phyloP scores from a whole-genome alignment of 2,888 invertebrate genomes.

The Timema podura region DNA sequence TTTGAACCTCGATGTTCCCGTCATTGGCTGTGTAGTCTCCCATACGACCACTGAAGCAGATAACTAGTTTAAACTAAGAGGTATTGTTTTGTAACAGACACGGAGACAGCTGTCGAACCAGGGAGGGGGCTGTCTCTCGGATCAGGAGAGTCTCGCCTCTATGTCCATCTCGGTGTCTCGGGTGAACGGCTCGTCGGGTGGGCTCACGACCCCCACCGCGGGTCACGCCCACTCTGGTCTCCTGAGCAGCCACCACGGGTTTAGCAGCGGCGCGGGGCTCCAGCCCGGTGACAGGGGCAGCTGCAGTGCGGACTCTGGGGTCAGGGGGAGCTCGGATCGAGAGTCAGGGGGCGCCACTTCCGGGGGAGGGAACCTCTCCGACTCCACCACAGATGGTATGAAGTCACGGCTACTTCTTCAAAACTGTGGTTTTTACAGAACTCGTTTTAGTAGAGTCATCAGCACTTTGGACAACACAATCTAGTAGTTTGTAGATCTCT shows the following conservation, averaged over 20 bases:
- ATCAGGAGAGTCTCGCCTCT: slow-evolving; percentile 76
- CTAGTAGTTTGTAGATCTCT: no score
- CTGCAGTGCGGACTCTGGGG: slow-evolving; percentile 83
- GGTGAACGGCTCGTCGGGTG: slow-evolving; percentile 48
- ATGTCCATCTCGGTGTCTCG: slow-evolving; percentile 56
- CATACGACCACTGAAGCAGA: no score
- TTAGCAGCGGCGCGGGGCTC: slow-evolving; percentile 44
- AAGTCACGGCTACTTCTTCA: neutral
- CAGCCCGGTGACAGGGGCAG: slow-evolving; percentile 69
- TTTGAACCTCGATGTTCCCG: no score
- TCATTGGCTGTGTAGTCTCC: no score
- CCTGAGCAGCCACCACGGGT: slow-evolving; percentile 44
- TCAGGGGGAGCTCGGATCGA: slow-evolving; percentile 76
- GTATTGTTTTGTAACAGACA: slow-evolving; percentile 48
- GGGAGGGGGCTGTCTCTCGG: slow-evolving; percentile 71
- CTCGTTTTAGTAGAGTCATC: no score
- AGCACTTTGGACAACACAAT: no score
- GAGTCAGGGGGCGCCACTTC: slow-evolving; percentile 77
- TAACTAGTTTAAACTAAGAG: no score
- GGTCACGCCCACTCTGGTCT: slow-evolving; percentile 45
- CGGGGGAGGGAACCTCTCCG: slow-evolving; percentile 75
- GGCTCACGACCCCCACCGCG: slow-evolving; percentile 30
- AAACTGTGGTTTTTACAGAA: no score
- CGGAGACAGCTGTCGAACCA: slow-evolving; percentile 60
- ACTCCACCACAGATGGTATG: slow-evolving; percentile 71